Base-by-base conservation (phyloP, 2,888 invertebrate species). In the Euplagia quadripunctaria region DNA sequence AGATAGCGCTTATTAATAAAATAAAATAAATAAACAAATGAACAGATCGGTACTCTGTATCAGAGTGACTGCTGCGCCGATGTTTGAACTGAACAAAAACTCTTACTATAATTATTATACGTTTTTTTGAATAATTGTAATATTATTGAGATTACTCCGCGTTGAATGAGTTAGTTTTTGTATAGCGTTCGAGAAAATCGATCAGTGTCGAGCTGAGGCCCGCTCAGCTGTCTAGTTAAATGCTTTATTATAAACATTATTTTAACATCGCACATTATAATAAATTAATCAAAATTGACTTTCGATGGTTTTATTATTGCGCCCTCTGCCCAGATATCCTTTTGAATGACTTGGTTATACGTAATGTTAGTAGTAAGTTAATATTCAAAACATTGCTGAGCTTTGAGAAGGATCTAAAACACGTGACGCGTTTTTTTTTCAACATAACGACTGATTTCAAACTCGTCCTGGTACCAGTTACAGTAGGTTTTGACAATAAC, bases 261-360 rank as follows among this genome's bases (percentile, higher is more conserved):
- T 95, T 95, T 96, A 96, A 96, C 96, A 96, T 95, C 95, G 95
- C 96, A 96, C 96, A 95, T 95, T 93, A 94, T 93, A 95, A 95
- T 95, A 96, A 96, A 96, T 96, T 95, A 96, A 96, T 96, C 95
- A 90, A 95, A 95, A 94, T 94, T 94, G 91, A 88, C 73, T 46
- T 77, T 79, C 67, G 58, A n/a, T 69, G 84, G 86, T 89, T 91
- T 89, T 89, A 87, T 89, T 87, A 31, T 61, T 42, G 11, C 51
- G 42, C 20, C 67, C 66, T 63, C 41, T 41, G 20, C 17, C 41
- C 58, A 31, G 16, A 55, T 64, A 51, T 63, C 70, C 61, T 61
- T 61, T 4, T n/a, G 1, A 58, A 20, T 20, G 31, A 31, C 20
- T 55, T 49, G 17, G 31, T 31, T 31, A 31, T 31, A 31, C 31